Evolutionary conservation across 2,797 vertebrate genomes (phyloP), one percentile per base, ranked within the genome.

Genomic region (Eulemur rubriventer): DNA sequence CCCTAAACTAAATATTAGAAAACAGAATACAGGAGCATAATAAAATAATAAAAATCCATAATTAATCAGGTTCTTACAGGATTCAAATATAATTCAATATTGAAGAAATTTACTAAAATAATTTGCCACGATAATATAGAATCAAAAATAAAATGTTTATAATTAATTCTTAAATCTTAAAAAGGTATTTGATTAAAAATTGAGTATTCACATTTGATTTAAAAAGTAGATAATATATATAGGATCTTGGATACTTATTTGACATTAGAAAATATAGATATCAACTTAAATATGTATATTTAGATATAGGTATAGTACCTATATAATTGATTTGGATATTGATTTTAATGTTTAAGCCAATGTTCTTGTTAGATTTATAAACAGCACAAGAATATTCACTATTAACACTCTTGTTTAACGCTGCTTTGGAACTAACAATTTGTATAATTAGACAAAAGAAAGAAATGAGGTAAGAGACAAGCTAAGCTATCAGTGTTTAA

Each of bases 151-250:
- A 94, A 95, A 93, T 84, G 52, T 4, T 61, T 95, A 28, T 28
- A 35, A 85, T 80, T 3, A 75, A 7, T 61, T 79, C 20, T 73
- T 48, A 69, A 61, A 73, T 63, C 7, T 38, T 41, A 26, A 38
- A 79, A 88, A 91, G 17, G 6, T 20, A 52, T 78, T 67, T 94
- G 59, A 94, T 75, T 75, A 30, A 89, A 96, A 80, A 69, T 43
- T 69, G 43, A 55, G n/a, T 13, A 89, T 52, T 52, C 0, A 35
- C 0, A 0, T 80, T 61, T 82, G 50, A 48, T 33, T 75, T 79
- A 73, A 80, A 76, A 4, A 73, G 17, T 46, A 41, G 46, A 52
- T 50, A 72, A 38, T 59, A 72, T 46, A 8, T 89, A 76, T 87
- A 61, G 78, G 80, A 78, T 61, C 48, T 65, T 59, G 2, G 61